Base-by-base conservation (phyloP, 2,888 invertebrate species). In the Leucophenga montana region DNA sequence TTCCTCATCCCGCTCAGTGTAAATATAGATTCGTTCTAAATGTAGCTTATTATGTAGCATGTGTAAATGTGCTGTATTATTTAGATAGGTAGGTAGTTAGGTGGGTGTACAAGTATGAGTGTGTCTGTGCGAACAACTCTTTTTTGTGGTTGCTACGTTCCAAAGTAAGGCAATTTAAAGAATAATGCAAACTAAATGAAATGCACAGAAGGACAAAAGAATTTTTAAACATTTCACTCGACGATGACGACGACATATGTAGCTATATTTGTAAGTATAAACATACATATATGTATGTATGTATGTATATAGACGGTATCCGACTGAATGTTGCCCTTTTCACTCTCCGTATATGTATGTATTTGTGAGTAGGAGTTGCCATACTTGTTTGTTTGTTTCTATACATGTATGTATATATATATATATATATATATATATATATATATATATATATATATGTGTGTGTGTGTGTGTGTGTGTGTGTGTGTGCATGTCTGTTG, bases 171-270 rank as follows among this genome's bases (percentile, higher is more conserved):
- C 67, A 59, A 68, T 68, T 68, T 62, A 68, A 68, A 68, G 62
- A 64, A 68, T 68, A 62, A 68, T 68, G 68, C 54, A 62, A 73
- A 71, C 70, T 59, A 73, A 77, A 75, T 77, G 74, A 74, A 71
- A 74, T 66, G 72, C 69, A 68, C 39, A 66, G 44, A 44, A 59
- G 67, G 61, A 66, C 67, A 69, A 75, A 77, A 77, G 72, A 66
- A 56, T 66, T 66, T 66, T 66, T 54, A 66, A 66, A 53, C 53
- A 33, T 53, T 66, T 48, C 44, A 22, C 53, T 66, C 18, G 20
- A 53, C 53, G 53, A 1, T 18, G 16, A 16, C n/a, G 39, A 46
- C 14, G 31, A 22, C 20, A 53, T 9, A n/a, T 62, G n/a, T n/a
- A n/a, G n/a, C n/a, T n/a, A n/a, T n/a, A n/a, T n/a, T n/a, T n/a